Conservation (phyloP, 2,888 invertebrate genomes). For the Galeruca laticollis region DNA sequence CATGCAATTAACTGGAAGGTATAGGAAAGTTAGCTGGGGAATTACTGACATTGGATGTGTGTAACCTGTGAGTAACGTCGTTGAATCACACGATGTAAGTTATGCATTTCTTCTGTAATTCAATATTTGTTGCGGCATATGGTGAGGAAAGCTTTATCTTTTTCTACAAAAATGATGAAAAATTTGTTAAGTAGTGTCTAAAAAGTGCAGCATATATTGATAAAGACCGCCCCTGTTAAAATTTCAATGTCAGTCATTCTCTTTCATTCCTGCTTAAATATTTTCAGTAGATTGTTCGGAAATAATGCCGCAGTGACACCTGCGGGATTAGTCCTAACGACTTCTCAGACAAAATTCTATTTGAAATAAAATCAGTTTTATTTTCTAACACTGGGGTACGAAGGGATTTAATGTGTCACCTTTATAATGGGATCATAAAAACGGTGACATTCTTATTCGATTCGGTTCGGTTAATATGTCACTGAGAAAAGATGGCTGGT, state of each 20-base stretch:
- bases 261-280: conserved; percentile 30
- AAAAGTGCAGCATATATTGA: too few relatives aligned
- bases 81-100: too few relatives aligned
- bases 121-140: too few relatives aligned
- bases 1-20: too few relatives aligned
- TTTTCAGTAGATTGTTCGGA: conserved; percentile 51
- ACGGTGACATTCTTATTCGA: conserved; percentile 28
- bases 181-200: too few relatives aligned
- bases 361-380: conserved; percentile 36
- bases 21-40: too few relatives aligned
- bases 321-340: conserved; percentile 42
- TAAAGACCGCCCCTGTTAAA: background rate
- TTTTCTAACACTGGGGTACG: conserved; percentile 19
- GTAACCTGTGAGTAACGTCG: too few relatives aligned
- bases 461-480: conserved; percentile 14
- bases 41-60: too few relatives aligned
- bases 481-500: conserved; percentile 1
- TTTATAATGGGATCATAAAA: conserved; percentile 34
- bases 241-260: conserved; percentile 15
- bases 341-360: conserved; percentile 28
- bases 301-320: conserved; percentile 48
- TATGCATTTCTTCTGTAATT: too few relatives aligned
- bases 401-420: conserved; percentile 29
- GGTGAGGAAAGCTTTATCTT: too few relatives aligned
- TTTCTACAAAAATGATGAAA: too few relatives aligned